A percentile compares a stretch with the other conserved stretches of the same genome.
phyloP scores from a whole-genome alignment of 2,888 invertebrate genomes.

The Cacoxenus indagator region DNA sequence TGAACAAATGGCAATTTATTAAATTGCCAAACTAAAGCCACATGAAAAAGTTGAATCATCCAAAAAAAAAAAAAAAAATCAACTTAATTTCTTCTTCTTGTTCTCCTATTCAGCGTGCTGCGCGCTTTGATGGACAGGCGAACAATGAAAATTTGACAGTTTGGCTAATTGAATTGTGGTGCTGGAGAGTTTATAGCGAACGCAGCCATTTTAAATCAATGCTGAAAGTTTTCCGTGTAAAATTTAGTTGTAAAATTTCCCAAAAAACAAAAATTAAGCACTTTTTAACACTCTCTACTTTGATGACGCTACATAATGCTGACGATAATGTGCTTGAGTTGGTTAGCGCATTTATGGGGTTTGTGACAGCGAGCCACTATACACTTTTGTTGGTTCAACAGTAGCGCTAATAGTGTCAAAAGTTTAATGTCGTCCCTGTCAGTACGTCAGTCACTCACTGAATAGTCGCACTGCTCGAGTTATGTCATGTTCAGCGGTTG shows the following conservation, averaged over 20 bases:
- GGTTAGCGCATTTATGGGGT: slow-evolving; percentile 22
- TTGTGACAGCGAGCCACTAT: background rate
- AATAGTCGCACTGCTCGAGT: slow-evolving; percentile 10
- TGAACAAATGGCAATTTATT: slow-evolving; percentile 25
- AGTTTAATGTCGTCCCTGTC: slow-evolving; percentile 62
- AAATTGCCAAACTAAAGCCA: slow-evolving; percentile 29
- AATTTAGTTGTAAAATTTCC: background rate
- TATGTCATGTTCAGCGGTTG: slow-evolving; percentile 37
- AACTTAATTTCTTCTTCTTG: background rate
- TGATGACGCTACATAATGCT: slow-evolving; percentile 28
- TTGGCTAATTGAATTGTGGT: slow-evolving; percentile 64
- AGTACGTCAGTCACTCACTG: slow-evolving; percentile 30
- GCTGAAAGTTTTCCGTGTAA: background rate
- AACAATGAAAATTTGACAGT: slow-evolving; percentile 59
- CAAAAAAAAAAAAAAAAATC: slow-evolving; percentile 1
- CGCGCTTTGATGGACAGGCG: slow-evolving; percentile 44
- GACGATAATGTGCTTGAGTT: slow-evolving; percentile 24
- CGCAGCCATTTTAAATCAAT: slow-evolving; percentile 7
- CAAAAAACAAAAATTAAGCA: background rate
- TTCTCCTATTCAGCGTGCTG: background rate
- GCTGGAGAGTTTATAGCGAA: slow-evolving; percentile 11
- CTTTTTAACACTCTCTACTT: slow-evolving; percentile 2
- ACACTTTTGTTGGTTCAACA: background rate
- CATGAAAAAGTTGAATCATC: slow-evolving; percentile 24
- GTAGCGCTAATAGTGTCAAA: slow-evolving; percentile 64